A percentile compares a stretch with the other conserved stretches of the same genome.
Evolutionary conservation across 2,888 invertebrate species (phyloP).

Genomic region (Laspeyria flexula): DNA sequence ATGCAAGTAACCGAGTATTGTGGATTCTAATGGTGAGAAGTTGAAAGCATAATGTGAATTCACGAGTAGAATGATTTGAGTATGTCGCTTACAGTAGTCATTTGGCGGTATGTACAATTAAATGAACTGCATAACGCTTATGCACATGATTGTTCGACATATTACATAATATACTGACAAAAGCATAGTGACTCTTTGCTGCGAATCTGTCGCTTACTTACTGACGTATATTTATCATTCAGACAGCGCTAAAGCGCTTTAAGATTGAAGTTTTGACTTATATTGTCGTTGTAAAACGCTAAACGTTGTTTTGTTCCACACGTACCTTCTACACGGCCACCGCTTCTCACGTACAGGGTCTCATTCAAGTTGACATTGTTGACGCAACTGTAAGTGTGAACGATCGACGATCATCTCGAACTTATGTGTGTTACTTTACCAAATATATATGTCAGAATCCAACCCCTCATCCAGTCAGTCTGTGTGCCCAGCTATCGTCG

Average conservation of each 20-base stretch:
- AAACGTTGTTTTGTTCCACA: conserved; percentile 81
- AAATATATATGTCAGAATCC: conserved; percentile 68
- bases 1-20: conserved; percentile 62
- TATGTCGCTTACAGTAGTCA: conserved; percentile 74
- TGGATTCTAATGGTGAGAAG: conserved; percentile 57
- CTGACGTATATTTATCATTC: conserved; percentile 44
- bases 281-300: conserved; percentile 64
- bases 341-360: conserved; percentile 77
- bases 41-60: conserved; percentile 55
- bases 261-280: conserved; percentile 32
- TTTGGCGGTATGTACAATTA: conserved; percentile 68
- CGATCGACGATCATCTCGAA: conserved; percentile 68
- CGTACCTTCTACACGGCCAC: conserved; percentile 72
- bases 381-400: conserved; percentile 86
- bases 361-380: conserved; percentile 83
- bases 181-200: conserved; percentile 57
- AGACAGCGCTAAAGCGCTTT: conserved; percentile 27
- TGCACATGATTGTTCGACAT: conserved; percentile 56
- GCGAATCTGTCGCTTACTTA: conserved; percentile 65
- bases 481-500: conserved; percentile 75
- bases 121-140: conserved; percentile 68
- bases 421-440: conserved; percentile 79
- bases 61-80: conserved; percentile 59
- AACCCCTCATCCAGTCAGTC: conserved; percentile 65
- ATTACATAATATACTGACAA: conserved; percentile 38